phyloP scores from a whole-genome alignment of 2,797 vertebrate species.

The Bradypodion pumilum region DNA sequence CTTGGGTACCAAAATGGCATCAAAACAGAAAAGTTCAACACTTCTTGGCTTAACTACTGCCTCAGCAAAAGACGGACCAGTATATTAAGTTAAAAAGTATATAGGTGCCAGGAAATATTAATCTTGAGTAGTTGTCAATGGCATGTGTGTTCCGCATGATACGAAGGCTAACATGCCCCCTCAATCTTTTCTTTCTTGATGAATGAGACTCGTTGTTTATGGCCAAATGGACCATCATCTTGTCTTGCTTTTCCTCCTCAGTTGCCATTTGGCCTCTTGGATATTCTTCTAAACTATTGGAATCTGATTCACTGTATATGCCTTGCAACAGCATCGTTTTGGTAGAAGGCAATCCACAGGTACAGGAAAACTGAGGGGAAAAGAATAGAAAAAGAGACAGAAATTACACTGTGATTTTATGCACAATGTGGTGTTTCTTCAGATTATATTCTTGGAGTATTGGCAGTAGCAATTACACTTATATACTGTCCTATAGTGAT shows the following conservation, averaged over 20 bases:
- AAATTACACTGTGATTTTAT: background rate
- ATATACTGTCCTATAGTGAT: no score
- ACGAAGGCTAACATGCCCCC: slow-evolving; percentile 83
- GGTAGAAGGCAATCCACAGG: slow-evolving; percentile 84
- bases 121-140: slow-evolving; percentile 92
- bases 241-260: slow-evolving; percentile 87
- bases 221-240: slow-evolving; percentile 86
- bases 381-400: background rate
- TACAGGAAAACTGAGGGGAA: slow-evolving; percentile 80
- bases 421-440: background rate
- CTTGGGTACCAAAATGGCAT: slow-evolving; percentile 10
- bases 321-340: slow-evolving; percentile 90
- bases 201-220: slow-evolving; percentile 81
- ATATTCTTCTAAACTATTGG: slow-evolving; percentile 90
- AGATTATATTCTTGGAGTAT: background rate
- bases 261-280: slow-evolving; percentile 79
- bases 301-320: slow-evolving; percentile 86
- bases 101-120: slow-evolving; percentile 93
- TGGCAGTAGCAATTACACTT: no score
- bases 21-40: slow-evolving; percentile 27
- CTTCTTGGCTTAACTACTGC: slow-evolving; percentile 32
- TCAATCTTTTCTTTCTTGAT: slow-evolving; percentile 82
- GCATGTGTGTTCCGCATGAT: slow-evolving; percentile 91
- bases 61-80: slow-evolving; percentile 92
- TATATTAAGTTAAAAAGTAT: slow-evolving; percentile 97